These are phyloP conservation scores for Axinella damicornis DNA, from an alignment of 37 sponge, comb jelly and placozoan genomes.

Conservation along the genomic window DNA sequence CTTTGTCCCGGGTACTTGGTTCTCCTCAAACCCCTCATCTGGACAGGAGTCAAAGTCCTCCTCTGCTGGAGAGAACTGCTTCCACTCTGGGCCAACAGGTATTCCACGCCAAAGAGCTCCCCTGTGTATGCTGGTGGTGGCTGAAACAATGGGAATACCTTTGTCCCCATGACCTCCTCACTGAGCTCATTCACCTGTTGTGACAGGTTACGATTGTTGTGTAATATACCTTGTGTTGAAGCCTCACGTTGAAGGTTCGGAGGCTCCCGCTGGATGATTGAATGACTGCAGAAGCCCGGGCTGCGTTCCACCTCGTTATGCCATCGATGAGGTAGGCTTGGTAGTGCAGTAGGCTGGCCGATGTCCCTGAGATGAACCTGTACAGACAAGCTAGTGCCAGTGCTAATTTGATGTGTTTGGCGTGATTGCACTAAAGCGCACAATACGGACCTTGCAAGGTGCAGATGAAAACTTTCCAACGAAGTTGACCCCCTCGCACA, in stretches of 20 bases:
- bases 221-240: background rate
- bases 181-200: conserved; percentile 24
- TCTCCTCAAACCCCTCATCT: conserved; percentile 48
- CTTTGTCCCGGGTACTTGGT: too few relatives aligned
- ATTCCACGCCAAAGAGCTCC: conserved; percentile 50
- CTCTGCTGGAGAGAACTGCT: background rate
- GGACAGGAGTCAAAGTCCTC: background rate
- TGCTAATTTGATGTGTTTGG: too few relatives aligned
- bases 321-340: conserved; percentile 18
- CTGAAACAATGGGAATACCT: background rate
- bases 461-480: conserved; percentile 29
- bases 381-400: too few relatives aligned
- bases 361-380: conserved; percentile 22
- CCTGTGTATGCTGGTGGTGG: conserved; percentile 48
- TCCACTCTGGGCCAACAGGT: conserved; percentile 23
- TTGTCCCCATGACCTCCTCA: background rate
- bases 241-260: background rate
- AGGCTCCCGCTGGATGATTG: background rate
- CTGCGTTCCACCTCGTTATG: conserved; percentile 25
- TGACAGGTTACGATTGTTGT: too few relatives aligned
- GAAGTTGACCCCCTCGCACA: conserved; percentile 54
- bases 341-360: conserved; percentile 3
- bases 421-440: too few relatives aligned
- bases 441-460: too few relatives aligned
- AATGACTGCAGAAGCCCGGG: background rate